These are phyloP conservation scores for Hybos culiciformis DNA, from an alignment of 2,888 invertebrate genomes.

Conservation along the genomic window DNA sequence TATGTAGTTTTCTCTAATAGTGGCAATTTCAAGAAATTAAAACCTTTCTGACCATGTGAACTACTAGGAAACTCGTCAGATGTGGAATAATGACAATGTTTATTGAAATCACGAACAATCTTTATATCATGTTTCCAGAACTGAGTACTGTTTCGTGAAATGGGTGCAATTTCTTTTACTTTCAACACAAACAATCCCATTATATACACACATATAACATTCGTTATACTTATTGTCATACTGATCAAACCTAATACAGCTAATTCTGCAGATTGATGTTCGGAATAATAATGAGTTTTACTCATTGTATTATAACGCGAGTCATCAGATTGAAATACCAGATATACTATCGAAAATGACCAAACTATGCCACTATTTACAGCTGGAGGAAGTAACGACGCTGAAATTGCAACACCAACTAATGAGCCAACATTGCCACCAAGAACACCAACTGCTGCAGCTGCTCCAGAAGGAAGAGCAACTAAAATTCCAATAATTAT, in stretches of 20 bases:
- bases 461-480: constrained; percentile 66
- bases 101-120: constrained; percentile 44
- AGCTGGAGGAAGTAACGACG: constrained; percentile 64
- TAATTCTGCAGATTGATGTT: constrained; percentile 46
- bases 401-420: constrained; percentile 71
- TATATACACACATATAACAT: constrained; percentile 57
- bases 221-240: constrained; percentile 55
- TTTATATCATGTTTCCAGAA: constrained; percentile 54
- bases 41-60: constrained; percentile 19
- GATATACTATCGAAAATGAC: constrained; percentile 46
- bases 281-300: constrained; percentile 41
- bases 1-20: constrained; percentile 19
- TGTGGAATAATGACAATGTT: constrained; percentile 27
- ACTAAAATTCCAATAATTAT: constrained; percentile 56
- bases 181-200: constrained; percentile 57
- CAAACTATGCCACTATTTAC: constrained; percentile 62
- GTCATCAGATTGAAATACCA: constrained; percentile 37
- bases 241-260: constrained; percentile 52
- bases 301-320: constrained; percentile 34
- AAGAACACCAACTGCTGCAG: constrained; percentile 61
- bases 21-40: constrained; percentile 15
- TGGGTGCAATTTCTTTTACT: constrained; percentile 51
- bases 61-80: constrained; percentile 20
- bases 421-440: constrained; percentile 65
- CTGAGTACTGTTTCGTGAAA: constrained; percentile 35